A percentile compares a stretch with the other conserved stretches of the same genome.
These are phyloP conservation scores for Coccyzus lansbergi DNA, from an alignment of 2,797 vertebrate species.

Conservation along the genomic window DNA sequence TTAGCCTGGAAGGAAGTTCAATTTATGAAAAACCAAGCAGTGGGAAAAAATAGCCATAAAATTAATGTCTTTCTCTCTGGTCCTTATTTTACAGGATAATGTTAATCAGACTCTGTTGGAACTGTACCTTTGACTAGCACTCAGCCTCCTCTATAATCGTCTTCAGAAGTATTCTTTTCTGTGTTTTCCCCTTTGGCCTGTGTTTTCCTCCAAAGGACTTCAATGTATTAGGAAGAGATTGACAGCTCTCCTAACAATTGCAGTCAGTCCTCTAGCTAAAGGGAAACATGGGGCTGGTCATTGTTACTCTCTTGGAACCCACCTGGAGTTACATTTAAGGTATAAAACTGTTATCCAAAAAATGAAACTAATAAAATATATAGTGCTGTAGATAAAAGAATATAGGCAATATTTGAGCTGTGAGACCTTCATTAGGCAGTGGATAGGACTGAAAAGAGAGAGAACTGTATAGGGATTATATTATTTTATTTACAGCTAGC, in stretches of 20 bases:
- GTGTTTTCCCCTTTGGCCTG: slow-evolving; percentile 41
- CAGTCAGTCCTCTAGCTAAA: slow-evolving; percentile 17
- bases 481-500: slow-evolving; percentile 21
- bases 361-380: slow-evolving; percentile 22
- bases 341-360: slow-evolving; percentile 34
- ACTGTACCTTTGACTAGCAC: slow-evolving; percentile 41
- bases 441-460: neutral
- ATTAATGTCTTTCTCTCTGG: slow-evolving; percentile 67
- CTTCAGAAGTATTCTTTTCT: slow-evolving; percentile 41
- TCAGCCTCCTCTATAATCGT: slow-evolving; percentile 33
- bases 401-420: slow-evolving; percentile 11
- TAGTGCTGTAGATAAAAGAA: slow-evolving; percentile 4
- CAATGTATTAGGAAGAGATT: slow-evolving; percentile 49
- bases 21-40: slow-evolving; percentile 62
- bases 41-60: slow-evolving; percentile 63
- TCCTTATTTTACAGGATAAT: slow-evolving; percentile 60
- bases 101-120: slow-evolving; percentile 62
- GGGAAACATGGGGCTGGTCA: slow-evolving; percentile 7
- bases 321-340: slow-evolving; percentile 23
- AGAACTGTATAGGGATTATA: slow-evolving; percentile 17
- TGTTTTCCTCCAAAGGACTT: slow-evolving; percentile 37
- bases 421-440: slow-evolving; percentile 21
- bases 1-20: slow-evolving; percentile 78
- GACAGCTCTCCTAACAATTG: slow-evolving; percentile 49
- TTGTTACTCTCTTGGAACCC: slow-evolving; percentile 2